These are phyloP conservation scores for Myotis daubentonii DNA, from an alignment of 2,797 vertebrate species.

Conservation along the genomic window DNA sequence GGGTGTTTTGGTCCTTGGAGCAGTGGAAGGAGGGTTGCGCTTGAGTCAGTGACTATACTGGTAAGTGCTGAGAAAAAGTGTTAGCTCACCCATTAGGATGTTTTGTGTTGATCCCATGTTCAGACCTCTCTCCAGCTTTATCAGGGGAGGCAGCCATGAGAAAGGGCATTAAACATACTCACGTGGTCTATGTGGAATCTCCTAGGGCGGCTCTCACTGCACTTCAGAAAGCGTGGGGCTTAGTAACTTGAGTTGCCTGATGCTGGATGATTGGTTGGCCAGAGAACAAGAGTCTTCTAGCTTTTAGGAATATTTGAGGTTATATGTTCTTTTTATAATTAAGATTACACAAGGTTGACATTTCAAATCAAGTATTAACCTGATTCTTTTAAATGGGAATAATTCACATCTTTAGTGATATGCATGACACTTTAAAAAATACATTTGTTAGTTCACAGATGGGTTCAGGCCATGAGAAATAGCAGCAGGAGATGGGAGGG, in stretches of 20 bases:
- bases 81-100: not conserved
- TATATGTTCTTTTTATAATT: slow-evolving; percentile 11
- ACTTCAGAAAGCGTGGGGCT: not conserved
- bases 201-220: not conserved
- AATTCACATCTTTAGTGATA: not conserved
- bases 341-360: not conserved
- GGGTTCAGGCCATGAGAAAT: not conserved
- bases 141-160: not conserved
- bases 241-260: not conserved
- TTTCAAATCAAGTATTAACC: slow-evolving; percentile 33
- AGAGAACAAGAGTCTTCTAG: not conserved
- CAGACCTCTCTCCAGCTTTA: not conserved
- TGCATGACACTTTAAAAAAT: not conserved
- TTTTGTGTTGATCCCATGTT: not conserved
- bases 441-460: not conserved
- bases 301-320: slow-evolving; percentile 20
- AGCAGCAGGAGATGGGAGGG: not conserved
- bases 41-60: not conserved
- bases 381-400: not conserved
- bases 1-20: not conserved
- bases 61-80: not conserved
- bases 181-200: not conserved
- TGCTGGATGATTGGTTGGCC: not conserved
- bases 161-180: not conserved
- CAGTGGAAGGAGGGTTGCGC: not conserved